A percentile compares a stretch with the other conserved stretches of the same genome.
phyloP scores from a whole-genome alignment of 2,113 vertebrate genomes.

The Neotoma lepida region DNA sequence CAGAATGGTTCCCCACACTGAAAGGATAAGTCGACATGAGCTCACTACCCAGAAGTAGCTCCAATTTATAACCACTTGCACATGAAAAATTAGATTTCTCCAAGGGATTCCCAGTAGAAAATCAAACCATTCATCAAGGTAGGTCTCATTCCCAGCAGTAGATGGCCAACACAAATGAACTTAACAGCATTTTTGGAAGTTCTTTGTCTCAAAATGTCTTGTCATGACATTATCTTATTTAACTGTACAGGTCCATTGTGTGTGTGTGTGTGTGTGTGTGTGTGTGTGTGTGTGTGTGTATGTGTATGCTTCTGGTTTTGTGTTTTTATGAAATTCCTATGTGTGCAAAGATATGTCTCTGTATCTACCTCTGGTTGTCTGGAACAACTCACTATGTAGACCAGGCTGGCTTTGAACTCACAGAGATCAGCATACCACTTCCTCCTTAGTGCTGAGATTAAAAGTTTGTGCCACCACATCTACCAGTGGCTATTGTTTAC shows the following conservation, averaged over 20 bases:
- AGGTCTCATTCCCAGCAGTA: background rate
- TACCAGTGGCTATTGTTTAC: background rate
- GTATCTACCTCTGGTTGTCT: background rate
- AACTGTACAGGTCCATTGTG: too few species aligned
- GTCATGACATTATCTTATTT: background rate
- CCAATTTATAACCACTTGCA: background rate
- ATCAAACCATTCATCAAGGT: background rate
- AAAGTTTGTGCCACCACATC: background rate
- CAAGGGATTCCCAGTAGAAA: background rate
- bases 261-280: too few species aligned
- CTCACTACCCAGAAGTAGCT: background rate
- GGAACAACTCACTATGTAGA: background rate
- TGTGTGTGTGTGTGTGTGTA: too few species aligned
- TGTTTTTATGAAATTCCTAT: background rate
- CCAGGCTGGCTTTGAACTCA: background rate
- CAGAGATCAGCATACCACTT: background rate
- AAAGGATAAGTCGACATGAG: background rate
- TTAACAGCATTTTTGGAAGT: background rate
- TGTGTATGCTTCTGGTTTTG: background rate
- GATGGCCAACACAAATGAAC: background rate
- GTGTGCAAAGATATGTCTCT: background rate
- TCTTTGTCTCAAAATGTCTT: background rate
- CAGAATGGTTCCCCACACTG: background rate
- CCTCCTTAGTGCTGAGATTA: background rate
- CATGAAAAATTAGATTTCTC: background rate